Evolutionary conservation across 2,797 vertebrate genomes (phyloP), one percentile per base, ranked within the genome.

Genomic region (Pithecia hirsuta): DNA sequence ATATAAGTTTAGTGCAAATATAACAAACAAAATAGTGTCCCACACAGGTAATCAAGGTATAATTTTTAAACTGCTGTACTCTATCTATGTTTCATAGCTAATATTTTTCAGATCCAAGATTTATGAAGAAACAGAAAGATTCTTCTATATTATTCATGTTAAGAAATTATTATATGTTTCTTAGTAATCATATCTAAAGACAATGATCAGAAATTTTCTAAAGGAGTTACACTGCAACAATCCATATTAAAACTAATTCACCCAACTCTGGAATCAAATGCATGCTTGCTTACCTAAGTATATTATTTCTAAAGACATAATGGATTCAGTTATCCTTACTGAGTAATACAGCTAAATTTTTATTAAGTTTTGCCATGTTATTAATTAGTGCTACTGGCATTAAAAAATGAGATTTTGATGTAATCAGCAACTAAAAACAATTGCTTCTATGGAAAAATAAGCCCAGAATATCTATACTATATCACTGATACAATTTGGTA

Each of bases 321-420:
- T 19, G 1, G 2, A 59, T 70, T 97, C 70, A 75, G 14, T 90
- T 90, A 44, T 72, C 93, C 59, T 97, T 67, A 85, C 59, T 84
- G 30, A 93, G 44, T 76, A 82, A 95, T 48, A 39, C 7, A 87
- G 89, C 2, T 87, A 33, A 93, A 59, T 90, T 70, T 93, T 91
- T 79, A 92, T 94, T 96, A 85, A 90, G 28, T 84, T 96, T 52
- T 33, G 41, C 4, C 28, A 14, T 96, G 19, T 89, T 87, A 86
- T 91, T 97, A 95, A 93, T 96, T 89, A 88, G n/a, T 72, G 57
- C 30, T 74, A 28, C 12, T 52, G 39, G n/a, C 48, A 91, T 85
- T 96, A 12, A 91, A 95, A 96, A 90, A 84, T 83, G 46, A 89
- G 41, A 97, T 96, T 95, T 96, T 86, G 33, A 90, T 90, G 50